Percentiles rank a stretch among this genome's conserved stretches.
Conservation (phyloP, 2,113 vertebrate genomes). For the Corythornis vintsioides region DNA sequence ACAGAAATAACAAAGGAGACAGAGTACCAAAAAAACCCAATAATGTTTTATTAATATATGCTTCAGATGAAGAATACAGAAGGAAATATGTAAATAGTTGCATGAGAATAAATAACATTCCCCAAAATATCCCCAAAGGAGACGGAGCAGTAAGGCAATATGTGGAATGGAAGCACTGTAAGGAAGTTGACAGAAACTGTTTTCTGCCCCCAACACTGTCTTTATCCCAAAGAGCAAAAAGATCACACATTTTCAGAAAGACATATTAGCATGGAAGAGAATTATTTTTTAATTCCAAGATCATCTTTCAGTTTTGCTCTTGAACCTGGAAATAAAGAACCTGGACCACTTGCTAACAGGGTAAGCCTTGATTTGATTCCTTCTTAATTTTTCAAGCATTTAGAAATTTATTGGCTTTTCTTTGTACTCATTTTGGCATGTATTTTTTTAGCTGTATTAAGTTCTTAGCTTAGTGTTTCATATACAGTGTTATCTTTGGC, state of each 20-base stretch:
- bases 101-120: slow-evolving; percentile 28
- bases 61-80: slow-evolving; percentile 56
- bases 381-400: slow-evolving; percentile 57
- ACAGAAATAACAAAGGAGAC: slow-evolving; percentile 65
- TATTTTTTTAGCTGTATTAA: slow-evolving; percentile 22
- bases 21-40: slow-evolving; percentile 19
- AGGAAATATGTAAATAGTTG: not conserved
- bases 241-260: not conserved
- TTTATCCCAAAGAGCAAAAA: slow-evolving; percentile 34
- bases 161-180: slow-evolving; percentile 1
- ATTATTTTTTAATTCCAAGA: not conserved
- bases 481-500: slow-evolving; percentile 64
- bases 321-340: slow-evolving; percentile 66
- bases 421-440: not conserved
- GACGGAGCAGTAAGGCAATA: not conserved
- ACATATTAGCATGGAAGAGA: not conserved
- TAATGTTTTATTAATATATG: slow-evolving; percentile 70
- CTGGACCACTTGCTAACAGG: slow-evolving; percentile 54
- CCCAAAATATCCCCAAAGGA: slow-evolving; percentile 11
- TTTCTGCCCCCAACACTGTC: slow-evolving; percentile 24
- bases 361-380: slow-evolving; percentile 38
- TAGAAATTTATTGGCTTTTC: not conserved
- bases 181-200: slow-evolving; percentile 15
- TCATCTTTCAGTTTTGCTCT: slow-evolving; percentile 27
- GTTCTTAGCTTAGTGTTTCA: slow-evolving; percentile 40